These are phyloP conservation scores for Sebastes wilsoni DNA, from an alignment of 2,797 vertebrate genomes.

Conservation along the genomic window DNA sequence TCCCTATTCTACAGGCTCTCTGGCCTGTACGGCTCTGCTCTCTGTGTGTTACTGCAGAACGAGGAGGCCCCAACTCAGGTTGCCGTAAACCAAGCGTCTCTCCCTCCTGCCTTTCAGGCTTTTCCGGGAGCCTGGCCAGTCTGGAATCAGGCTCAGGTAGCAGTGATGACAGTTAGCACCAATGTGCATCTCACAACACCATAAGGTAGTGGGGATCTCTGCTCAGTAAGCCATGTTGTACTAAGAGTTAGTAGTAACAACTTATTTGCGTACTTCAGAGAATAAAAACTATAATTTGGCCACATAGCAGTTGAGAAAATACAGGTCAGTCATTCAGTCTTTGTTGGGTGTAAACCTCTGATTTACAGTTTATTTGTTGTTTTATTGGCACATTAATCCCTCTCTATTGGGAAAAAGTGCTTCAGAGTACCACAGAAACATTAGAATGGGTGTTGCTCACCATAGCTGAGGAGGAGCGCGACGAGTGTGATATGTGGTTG, in stretches of 20 bases:
- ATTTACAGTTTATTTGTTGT: neutral
- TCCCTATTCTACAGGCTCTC: conserved; percentile 63
- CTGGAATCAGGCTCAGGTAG: conserved; percentile 34
- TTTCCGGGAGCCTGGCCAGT: conserved; percentile 8
- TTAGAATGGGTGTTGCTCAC: conserved; percentile 76
- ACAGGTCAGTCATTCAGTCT: neutral
- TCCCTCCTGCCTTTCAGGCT: conserved; percentile 17
- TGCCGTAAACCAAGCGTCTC: conserved; percentile 4
- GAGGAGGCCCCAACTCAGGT: conserved; percentile 45
- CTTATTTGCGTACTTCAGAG: neutral
- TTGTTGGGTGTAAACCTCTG: neutral
- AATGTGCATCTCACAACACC: neutral
- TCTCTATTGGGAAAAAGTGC: neutral
- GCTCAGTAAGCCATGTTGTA: neutral
- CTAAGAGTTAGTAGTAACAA: neutral
- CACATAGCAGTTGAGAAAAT: neutral
- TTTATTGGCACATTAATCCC: neutral
- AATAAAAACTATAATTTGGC: neutral
- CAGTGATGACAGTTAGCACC: neutral
- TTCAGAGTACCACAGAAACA: neutral
- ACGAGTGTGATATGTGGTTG: conserved; percentile 92
- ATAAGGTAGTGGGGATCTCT: neutral
- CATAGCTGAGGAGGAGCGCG: conserved; percentile 96
- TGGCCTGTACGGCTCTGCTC: conserved; percentile 51
- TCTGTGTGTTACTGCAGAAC: conserved; percentile 40